Percentiles rank a stretch among this genome's conserved stretches.
Evolutionary conservation across 1,140 invertebrate genomes (phyloP).

Genomic region (Pseudomyrmex dendroicus): DNA sequence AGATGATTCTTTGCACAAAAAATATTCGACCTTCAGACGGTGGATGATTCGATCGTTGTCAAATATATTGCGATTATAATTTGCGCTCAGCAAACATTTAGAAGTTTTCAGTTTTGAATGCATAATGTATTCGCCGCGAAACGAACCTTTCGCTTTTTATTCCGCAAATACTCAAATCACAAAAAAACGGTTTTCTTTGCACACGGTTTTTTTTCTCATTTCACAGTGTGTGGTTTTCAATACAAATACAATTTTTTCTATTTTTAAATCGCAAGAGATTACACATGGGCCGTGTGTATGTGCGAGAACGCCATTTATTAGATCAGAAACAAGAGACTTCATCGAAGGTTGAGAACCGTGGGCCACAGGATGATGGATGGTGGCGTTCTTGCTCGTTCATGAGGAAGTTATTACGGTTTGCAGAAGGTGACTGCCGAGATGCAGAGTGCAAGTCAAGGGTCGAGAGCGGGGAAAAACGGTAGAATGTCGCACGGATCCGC

Average conservation of each 20-base stretch:
- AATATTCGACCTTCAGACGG: slow-evolving; percentile 22
- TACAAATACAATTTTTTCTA: too few relatives aligned
- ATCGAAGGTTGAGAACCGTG: slow-evolving; percentile 70
- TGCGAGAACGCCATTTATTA: slow-evolving; percentile 24
- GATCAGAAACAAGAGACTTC: slow-evolving; percentile 33
- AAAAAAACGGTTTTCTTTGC: neutral
- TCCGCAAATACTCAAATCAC: too few relatives aligned
- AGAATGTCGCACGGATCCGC: slow-evolving; percentile 64
- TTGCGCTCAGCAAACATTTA: neutral
- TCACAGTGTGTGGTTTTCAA: neutral
- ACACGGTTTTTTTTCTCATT: neutral
- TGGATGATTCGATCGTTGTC: neutral
- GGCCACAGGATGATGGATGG: slow-evolving; percentile 74
- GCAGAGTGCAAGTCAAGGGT: slow-evolving; percentile 44
- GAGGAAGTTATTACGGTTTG: slow-evolving; percentile 77
- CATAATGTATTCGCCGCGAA: neutral
- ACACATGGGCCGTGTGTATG: too few relatives aligned
- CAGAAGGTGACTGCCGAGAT: slow-evolving; percentile 52
- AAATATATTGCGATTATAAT: neutral
- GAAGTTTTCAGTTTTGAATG: slow-evolving; percentile 19
- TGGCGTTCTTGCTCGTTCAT: slow-evolving; percentile 73
- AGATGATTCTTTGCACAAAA: slow-evolving; percentile 37
- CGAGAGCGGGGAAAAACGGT: slow-evolving; percentile 44
- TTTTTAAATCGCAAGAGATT: neutral
- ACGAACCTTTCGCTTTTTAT: neutral